phyloP scores from a whole-genome alignment of 2,113 vertebrate species.

The Leptobrachium ailaonicum region DNA sequence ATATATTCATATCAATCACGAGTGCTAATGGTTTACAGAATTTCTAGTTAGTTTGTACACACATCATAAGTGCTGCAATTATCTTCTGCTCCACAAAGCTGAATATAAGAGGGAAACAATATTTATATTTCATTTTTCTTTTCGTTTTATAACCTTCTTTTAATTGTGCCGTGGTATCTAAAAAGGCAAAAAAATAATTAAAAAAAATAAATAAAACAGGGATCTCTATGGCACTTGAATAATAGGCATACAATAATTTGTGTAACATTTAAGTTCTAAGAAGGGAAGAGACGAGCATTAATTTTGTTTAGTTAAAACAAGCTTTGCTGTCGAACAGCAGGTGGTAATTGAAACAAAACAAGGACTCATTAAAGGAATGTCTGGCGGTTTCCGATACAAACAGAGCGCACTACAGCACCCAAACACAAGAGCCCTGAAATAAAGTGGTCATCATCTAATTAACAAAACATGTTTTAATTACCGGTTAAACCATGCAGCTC shows the following conservation, averaged over 20 bases:
- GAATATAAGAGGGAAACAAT: slow-evolving; percentile 80
- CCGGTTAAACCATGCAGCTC: slow-evolving; percentile 98
- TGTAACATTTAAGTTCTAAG: slow-evolving; percentile 84
- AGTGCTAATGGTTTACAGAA: slow-evolving; percentile 68
- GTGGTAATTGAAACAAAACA: slow-evolving; percentile 99
- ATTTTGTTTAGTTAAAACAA: slow-evolving; percentile 88
- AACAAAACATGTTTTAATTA: slow-evolving; percentile 99
- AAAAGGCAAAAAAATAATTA: slow-evolving; percentile 52
- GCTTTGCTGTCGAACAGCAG: slow-evolving; percentile 98
- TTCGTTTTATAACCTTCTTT: slow-evolving; percentile 78
- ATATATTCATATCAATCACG: slow-evolving; percentile 56
- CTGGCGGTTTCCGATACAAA: slow-evolving; percentile 99
- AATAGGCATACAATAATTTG: slow-evolving; percentile 83
- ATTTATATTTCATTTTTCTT: slow-evolving; percentile 68
- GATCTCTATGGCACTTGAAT: slow-evolving; percentile 79
- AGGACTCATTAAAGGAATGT: slow-evolving; percentile 99
- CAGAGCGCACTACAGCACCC: slow-evolving; percentile 88
- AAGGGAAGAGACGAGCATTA: slow-evolving; percentile 82
- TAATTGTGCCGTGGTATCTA: slow-evolving; percentile 87
- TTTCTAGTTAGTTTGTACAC: slow-evolving; percentile 58
- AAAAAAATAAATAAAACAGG: slow-evolving; percentile 49
- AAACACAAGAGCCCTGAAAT: slow-evolving; percentile 99
- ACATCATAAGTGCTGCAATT: slow-evolving; percentile 74
- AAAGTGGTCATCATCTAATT: slow-evolving; percentile 99
- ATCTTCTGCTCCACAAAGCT: slow-evolving; percentile 71